These are phyloP conservation scores for Pseudomugil gertrudae DNA, from an alignment of 2,797 vertebrate genomes.

Conservation along the genomic window DNA sequence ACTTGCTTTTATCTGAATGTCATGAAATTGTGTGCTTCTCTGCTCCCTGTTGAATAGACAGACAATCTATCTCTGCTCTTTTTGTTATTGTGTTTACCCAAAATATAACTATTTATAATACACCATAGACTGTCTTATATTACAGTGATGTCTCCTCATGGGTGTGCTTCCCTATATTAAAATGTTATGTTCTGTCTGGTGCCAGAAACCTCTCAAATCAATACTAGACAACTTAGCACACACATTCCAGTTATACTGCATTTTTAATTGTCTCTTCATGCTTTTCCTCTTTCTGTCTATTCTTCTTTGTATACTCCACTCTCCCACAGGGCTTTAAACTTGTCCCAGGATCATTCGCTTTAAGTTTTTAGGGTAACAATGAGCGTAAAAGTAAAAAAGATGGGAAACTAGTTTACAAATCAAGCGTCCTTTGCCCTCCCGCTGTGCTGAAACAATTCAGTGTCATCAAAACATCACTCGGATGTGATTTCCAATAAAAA, in stretches of 20 bases:
- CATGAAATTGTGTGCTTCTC: slow-evolving; percentile 41
- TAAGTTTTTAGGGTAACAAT: slow-evolving; percentile 43
- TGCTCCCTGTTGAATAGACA: slow-evolving; percentile 19
- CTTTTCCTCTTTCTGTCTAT: slow-evolving; percentile 17
- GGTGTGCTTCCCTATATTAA: slow-evolving; percentile 19
- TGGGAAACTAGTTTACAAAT: slow-evolving; percentile 55
- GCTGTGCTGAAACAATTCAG: slow-evolving; percentile 9
- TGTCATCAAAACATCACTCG: slow-evolving; percentile 22
- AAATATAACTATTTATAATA: slow-evolving; percentile 41
- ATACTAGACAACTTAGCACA: slow-evolving; percentile 26
- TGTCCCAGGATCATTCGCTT: slow-evolving; percentile 65
- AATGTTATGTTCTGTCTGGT: slow-evolving; percentile 34
- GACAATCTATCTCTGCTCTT: slow-evolving; percentile 7
- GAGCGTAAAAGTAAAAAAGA: slow-evolving; percentile 27
- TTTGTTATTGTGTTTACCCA: slow-evolving; percentile 24
- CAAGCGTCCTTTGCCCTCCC: slow-evolving; percentile 16
- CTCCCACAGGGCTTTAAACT: slow-evolving; percentile 59
- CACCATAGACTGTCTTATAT: slow-evolving; percentile 13
- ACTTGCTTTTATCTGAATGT: slow-evolving; percentile 67
- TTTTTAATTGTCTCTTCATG: slow-evolving; percentile 63
- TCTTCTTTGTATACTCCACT: slow-evolving; percentile 42
- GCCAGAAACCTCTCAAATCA: slow-evolving; percentile 36
- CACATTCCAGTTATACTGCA: slow-evolving; percentile 39
- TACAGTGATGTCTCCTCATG: slow-evolving; percentile 24
- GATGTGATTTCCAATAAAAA: slow-evolving; percentile 35